A percentile compares a stretch with the other conserved stretches of the same genome.
These are phyloP conservation scores for Choloepus didactylus DNA, from an alignment of 2,797 vertebrate genomes.

Conservation along the genomic window DNA sequence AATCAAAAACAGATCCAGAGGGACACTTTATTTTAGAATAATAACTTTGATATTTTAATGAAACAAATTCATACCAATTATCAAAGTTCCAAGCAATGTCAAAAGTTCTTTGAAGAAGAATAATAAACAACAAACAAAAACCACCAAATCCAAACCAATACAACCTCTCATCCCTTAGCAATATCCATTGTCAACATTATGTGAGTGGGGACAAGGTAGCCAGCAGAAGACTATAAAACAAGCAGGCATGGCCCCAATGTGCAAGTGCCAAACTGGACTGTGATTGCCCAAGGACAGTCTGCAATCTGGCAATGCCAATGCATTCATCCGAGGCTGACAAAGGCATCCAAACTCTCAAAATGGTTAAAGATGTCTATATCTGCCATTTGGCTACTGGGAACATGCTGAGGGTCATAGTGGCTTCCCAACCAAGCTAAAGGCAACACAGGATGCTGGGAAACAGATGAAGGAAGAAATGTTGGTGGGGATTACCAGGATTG, in stretches of 20 bases:
- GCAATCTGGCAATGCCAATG: neutral
- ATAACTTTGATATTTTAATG: neutral
- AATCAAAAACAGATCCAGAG: neutral
- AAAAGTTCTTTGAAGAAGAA: neutral
- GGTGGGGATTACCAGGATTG: rapidly evolving
- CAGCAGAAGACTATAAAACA: rapidly evolving
- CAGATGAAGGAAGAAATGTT: rapidly evolving
- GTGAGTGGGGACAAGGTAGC: rapidly evolving
- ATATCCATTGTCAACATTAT: rapidly evolving
- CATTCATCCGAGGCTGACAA: neutral
- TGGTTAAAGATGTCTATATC: neutral
- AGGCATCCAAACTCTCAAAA: neutral
- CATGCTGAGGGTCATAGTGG: neutral
- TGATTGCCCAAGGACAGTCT: too few species aligned
- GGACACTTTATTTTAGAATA: neutral
- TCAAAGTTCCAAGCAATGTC: neutral
- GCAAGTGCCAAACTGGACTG: neutral
- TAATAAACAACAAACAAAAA: neutral
- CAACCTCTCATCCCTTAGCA: neutral
- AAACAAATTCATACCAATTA: neutral
- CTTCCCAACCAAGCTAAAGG: neutral
- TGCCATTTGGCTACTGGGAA: neutral
- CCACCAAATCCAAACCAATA: neutral
- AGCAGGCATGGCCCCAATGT: rapidly evolving
- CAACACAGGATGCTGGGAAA: neutral